phyloP scores from a whole-genome alignment of 1,140 invertebrate genomes.

The Pomacea maculata region DNA sequence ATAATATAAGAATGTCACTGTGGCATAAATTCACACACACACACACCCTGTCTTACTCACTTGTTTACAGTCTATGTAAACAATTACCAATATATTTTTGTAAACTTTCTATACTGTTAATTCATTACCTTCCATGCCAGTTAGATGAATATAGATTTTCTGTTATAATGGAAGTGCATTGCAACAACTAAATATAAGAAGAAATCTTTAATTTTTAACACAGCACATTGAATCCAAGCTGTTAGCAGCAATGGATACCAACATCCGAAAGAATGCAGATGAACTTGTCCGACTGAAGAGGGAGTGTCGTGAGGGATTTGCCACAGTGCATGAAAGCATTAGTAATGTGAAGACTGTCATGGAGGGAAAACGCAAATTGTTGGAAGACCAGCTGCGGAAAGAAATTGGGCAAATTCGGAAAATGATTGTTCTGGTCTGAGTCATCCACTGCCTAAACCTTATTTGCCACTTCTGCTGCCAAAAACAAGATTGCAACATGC shows the following conservation, averaged over 20 bases:
- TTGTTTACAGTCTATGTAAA: too few species aligned
- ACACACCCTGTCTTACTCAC: too few species aligned
- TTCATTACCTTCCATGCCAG: neutral
- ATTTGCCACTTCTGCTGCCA: too few species aligned
- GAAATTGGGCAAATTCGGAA: constrained; percentile 60
- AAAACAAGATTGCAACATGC: too few species aligned
- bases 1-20: too few species aligned
- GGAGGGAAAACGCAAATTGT: constrained; percentile 57
- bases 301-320: constrained; percentile 61
- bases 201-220: neutral
- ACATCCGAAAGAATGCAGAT: constrained; percentile 44
- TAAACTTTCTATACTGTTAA: neutral
- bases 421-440: constrained; percentile 36
- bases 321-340: constrained; percentile 62
- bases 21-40: too few species aligned
- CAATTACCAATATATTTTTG: neutral
- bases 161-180: neutral
- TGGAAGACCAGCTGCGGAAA: constrained; percentile 60
- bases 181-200: too few species aligned
- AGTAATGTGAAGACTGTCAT: constrained; percentile 60
- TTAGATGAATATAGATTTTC: neutral
- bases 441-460: too few species aligned
- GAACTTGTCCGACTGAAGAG: constrained; percentile 54
- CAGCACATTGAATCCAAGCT: constrained; percentile 54
- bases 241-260: constrained; percentile 43